These are phyloP conservation scores for human (Homo sapiens) DNA, from an alignment of 2,113 vertebrate species.

Conservation along the genomic window GRCh38 chr16:53892001-53892500, in stretches of 20 bases:
- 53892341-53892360: slow-evolving; percentile 85
- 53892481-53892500: slow-evolving; percentile 75
- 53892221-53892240: not conserved
- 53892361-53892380: slow-evolving; percentile 85
- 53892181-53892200: not conserved
- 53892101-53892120: slow-evolving; percentile 73
- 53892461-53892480: slow-evolving; percentile 80
- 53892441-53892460: slow-evolving; percentile 81
- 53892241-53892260: slow-evolving; percentile 78
- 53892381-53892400: slow-evolving; percentile 87
- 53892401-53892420: slow-evolving; percentile 87
- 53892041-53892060: slow-evolving; percentile 76
- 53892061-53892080: slow-evolving; percentile 81
- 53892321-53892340: slow-evolving; percentile 81
- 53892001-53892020: slow-evolving; percentile 80
- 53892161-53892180: not conserved
- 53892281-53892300: slow-evolving; percentile 34
- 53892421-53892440: slow-evolving; percentile 88
- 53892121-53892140: slow-evolving; percentile 64
- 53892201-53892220: fast-evolving
- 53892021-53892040: slow-evolving; percentile 83
- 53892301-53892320: slow-evolving; percentile 70
- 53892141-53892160: not conserved
- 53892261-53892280: slow-evolving; percentile 96
- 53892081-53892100: slow-evolving; percentile 80